phyloP scores from a whole-genome alignment of 2,888 invertebrate genomes.

The Reticulitermes lucifugus region DNA sequence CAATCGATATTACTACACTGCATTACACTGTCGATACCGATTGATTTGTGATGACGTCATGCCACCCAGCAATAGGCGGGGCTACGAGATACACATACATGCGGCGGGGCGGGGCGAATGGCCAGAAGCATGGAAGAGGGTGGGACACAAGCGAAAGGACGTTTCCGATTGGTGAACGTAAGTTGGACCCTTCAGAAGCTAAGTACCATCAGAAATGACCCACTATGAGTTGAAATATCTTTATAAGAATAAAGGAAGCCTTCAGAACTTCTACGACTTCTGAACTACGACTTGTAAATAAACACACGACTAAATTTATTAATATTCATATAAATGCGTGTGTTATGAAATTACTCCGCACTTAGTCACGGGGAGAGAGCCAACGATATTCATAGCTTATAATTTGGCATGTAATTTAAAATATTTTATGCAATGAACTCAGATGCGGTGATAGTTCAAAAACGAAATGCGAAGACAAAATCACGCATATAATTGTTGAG shows the following conservation, averaged over 20 bases:
- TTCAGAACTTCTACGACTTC: not conserved
- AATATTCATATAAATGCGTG: too few relatives aligned
- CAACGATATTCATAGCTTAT: too few relatives aligned
- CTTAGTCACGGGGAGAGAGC: too few relatives aligned
- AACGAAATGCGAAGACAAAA: too few relatives aligned
- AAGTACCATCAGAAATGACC: not conserved
- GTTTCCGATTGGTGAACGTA: not conserved
- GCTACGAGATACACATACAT: not conserved
- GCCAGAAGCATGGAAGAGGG: not conserved
- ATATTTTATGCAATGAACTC: too few relatives aligned
- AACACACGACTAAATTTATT: too few relatives aligned
- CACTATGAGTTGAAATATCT: not conserved
- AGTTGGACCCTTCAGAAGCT: not conserved
- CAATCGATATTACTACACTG: not conserved
- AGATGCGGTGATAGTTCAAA: too few relatives aligned
- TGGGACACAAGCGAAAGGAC: too few relatives aligned
- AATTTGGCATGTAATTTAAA: too few relatives aligned
- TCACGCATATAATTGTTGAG: too few relatives aligned
- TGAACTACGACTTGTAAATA: too few relatives aligned
- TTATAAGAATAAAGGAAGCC: not conserved
- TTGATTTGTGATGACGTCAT: slow-evolving; percentile 20
- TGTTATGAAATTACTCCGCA: too few relatives aligned
- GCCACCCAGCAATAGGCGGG: not conserved
- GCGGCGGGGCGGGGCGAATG: not conserved
- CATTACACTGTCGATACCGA: slow-evolving; percentile 13